Evolutionary conservation across 1,140 invertebrate species (phyloP), one percentile per base, ranked within the genome.

Genomic region (Bicyclus anynana): DNA sequence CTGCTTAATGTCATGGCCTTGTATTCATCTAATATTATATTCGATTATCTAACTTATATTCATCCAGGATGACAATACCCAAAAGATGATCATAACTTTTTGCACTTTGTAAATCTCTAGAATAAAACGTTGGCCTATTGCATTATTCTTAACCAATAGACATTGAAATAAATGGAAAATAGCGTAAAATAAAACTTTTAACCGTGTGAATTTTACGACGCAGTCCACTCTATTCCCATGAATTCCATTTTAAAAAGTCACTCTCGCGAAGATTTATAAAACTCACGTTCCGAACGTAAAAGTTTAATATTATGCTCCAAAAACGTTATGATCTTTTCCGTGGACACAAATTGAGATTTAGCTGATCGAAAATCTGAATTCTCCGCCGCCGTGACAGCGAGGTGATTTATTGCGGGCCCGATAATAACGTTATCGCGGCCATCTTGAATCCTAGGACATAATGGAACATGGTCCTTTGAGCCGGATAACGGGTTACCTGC

Each of bases 331-430:
- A 53, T 53, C 16, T 53, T 60, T 60, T 58, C 14, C 20, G 27
- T 27, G 23, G 58, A 60, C 58, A 50, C 59, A 70, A 64, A 70
- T 65, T 64, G 65, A 60, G 62, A 64, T 60, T 67, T 59, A 66
- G 63, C 52, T 62, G 65, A 66, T 58, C 58, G 58, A 64, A 70
- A 70, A 64, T 70, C 61, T 49, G 61, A 67, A 69, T 69, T 69
- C 60, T 51, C 55, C 58, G 54, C 53, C 60, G 47, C 33, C 52
- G 21, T 56, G 65, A 65, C 66, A 59, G 56, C 33, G 59, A 56
- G 50, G 57, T 69, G 63, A 69, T 69, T 69, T 69, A 69, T 66
- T 62, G 60, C 53, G 49, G 33, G 35, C 35, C 59, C 51, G 37
- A 58, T 68, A 65, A 57, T 62, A 65, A 57, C 57, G 60, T 58